A percentile compares a stretch with the other conserved stretches of the same genome.
Conservation (phyloP, 2,888 invertebrate genomes). For the Villa cingulata region DNA sequence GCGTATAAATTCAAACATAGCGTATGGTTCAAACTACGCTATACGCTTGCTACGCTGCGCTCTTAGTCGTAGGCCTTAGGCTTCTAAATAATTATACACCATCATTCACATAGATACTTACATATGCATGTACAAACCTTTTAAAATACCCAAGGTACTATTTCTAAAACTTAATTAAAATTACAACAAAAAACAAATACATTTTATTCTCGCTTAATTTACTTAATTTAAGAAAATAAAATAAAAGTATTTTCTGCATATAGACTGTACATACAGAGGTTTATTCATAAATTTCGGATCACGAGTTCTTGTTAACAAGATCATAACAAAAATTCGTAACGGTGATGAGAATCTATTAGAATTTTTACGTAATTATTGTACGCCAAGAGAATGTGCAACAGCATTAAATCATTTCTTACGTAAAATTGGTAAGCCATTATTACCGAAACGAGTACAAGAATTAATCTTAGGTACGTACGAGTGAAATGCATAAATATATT, state of each 20-base stretch:
- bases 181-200: too few species aligned
- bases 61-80: too few species aligned
- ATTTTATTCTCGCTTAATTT: too few species aligned
- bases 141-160: too few species aligned
- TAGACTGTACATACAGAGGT: constrained; percentile 9
- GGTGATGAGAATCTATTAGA: constrained; percentile 10
- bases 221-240: neutral
- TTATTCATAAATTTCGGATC: constrained; percentile 13
- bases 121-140: too few species aligned
- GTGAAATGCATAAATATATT: neutral
- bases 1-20: too few species aligned
- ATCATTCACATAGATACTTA: too few species aligned
- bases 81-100: too few species aligned
- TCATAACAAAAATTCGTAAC: constrained; percentile 9
- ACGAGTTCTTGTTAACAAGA: constrained; percentile 7
- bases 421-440: constrained; percentile 8
- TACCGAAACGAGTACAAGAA: constrained; percentile 11
- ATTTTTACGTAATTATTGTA: constrained; percentile 8
- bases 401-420: constrained; percentile 10
- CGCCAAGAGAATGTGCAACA: constrained; percentile 14
- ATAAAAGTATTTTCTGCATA: neutral
- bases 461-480: constrained; percentile 9
- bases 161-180: too few species aligned
- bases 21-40: too few species aligned
- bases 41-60: too few species aligned